Percentiles rank a stretch among this genome's conserved stretches.
Evolutionary conservation across 2,113 vertebrate genomes (phyloP).

Genomic region (Cyphomyrus discorhynchus): DNA sequence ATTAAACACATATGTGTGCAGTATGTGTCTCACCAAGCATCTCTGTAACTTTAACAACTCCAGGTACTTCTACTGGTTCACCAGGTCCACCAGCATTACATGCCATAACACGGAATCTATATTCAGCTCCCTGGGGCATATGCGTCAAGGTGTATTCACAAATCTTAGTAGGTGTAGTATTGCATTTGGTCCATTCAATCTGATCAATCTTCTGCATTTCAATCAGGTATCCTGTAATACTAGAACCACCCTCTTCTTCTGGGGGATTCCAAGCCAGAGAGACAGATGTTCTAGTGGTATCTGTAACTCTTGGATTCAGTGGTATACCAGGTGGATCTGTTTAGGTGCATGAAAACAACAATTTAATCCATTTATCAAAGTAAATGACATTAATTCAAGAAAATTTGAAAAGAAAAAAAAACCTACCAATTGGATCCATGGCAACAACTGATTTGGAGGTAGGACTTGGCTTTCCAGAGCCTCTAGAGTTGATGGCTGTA

Average conservation of each 20-base stretch:
- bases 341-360: conserved; percentile 15
- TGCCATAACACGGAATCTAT: conserved; percentile 87
- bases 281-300: conserved; percentile 91
- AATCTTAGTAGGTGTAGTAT: conserved; percentile 94
- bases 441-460: conserved; percentile 77
- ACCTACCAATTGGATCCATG: conserved; percentile 93
- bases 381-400: not conserved
- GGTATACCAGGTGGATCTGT: conserved; percentile 87
- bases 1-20: not conserved
- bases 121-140: conserved; percentile 93
- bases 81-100: conserved; percentile 91
- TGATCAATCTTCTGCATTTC: conserved; percentile 99
- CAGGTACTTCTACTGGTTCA: conserved; percentile 89
- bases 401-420: not conserved
- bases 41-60: conserved; percentile 92
- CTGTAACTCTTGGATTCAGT: conserved; percentile 83
- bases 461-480: conserved; percentile 82
- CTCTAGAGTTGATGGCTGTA: conserved; percentile 91
- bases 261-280: conserved; percentile 90
- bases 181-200: conserved; percentile 96
- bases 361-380: not conserved
- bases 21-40: conserved; percentile 80
- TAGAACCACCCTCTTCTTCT: conserved; percentile 89
- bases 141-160: conserved; percentile 96
- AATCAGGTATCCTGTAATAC: conserved; percentile 86